Base-by-base conservation (phyloP, 53 echinoderm and acorn worm genomes). In the Echinarachnius parma region DNA sequence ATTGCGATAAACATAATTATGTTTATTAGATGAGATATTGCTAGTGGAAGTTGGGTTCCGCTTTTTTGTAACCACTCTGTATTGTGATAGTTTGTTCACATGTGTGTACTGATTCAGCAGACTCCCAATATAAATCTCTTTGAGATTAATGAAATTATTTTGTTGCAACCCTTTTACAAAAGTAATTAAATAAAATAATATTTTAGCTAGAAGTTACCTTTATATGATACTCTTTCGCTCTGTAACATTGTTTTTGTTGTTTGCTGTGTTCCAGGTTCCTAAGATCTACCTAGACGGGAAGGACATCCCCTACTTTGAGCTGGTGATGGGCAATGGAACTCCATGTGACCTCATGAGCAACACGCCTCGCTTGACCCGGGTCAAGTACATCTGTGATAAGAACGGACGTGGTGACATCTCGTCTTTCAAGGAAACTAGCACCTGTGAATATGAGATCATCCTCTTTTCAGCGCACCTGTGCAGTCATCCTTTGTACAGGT, bases 391-490 rank as follows among this genome's bases (percentile, higher is more conserved):
- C 21, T 98, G 98, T 61, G 98, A 98, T 7, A 64, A 64, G 35
- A 76, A 60, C 19, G 85, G 89, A 14, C 56, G 91, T 20, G 85
- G 85, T n/a, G 98, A 98, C 63, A 82, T 98, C 60, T 62, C 79
- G 21, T 66, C 84, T 5, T 67, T 92, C 9, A 88, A 98, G 57
- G 98, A 98, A 60, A 82, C 92, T 1, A 92, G 92, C 19, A 92
- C 98, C 23, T 98, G 98, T 48, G 98, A 98, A 66, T 98, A 98
- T 45, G 86, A 92, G 59, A 78, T 72, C 25, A 71, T 98, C 19
- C 82, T 98, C 64, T 74, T 92, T 46, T 77, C 92, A 5, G 36
- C 81, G 5, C 48, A 82, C 25, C 75, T 98, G 4, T 98, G 98
- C 58, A 61, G 37, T 50, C 91, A 98, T 78, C 98, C 96, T 24